These are phyloP conservation scores for Dryoscopus gambensis DNA, from an alignment of 2,113 vertebrate species.

Conservation along the genomic window DNA sequence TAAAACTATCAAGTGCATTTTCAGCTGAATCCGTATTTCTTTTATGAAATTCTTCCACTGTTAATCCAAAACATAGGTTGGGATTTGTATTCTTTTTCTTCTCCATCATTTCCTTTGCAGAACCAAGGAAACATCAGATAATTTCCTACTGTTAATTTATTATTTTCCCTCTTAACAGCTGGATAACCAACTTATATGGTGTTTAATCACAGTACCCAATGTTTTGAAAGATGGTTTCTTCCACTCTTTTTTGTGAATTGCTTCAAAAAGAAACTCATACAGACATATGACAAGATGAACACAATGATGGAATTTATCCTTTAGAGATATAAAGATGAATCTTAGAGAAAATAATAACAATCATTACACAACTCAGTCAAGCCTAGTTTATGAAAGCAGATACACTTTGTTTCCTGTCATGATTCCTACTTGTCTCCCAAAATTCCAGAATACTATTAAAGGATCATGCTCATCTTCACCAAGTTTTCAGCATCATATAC, in stretches of 20 bases:
- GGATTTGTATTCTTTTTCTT: not conserved
- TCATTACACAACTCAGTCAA: not conserved
- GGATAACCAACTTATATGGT: not conserved
- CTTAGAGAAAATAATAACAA: not conserved
- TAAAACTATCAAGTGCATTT: not conserved
- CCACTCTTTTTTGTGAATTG: not conserved
- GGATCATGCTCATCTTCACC: not conserved
- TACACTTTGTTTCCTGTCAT: not conserved
- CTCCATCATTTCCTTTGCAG: not conserved
- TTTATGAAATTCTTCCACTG: constrained; percentile 10
- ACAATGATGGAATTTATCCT: not conserved
- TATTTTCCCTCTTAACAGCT: not conserved
- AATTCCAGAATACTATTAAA: not conserved
- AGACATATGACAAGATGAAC: not conserved
- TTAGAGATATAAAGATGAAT: not conserved
- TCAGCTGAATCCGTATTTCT: not conserved
- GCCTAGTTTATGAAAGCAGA: not conserved
- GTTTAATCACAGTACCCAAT: not conserved
- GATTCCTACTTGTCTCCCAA: not conserved
- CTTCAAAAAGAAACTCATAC: not conserved
- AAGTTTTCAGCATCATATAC: not conserved
- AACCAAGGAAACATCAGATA: not conserved
- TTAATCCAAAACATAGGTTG: constrained; percentile 14
- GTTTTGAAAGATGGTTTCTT: constrained; percentile 35
- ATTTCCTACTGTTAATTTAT: not conserved